These are phyloP conservation scores for Edolisoma coerulescens DNA, from an alignment of 2,113 vertebrate genomes.

Conservation along the genomic window DNA sequence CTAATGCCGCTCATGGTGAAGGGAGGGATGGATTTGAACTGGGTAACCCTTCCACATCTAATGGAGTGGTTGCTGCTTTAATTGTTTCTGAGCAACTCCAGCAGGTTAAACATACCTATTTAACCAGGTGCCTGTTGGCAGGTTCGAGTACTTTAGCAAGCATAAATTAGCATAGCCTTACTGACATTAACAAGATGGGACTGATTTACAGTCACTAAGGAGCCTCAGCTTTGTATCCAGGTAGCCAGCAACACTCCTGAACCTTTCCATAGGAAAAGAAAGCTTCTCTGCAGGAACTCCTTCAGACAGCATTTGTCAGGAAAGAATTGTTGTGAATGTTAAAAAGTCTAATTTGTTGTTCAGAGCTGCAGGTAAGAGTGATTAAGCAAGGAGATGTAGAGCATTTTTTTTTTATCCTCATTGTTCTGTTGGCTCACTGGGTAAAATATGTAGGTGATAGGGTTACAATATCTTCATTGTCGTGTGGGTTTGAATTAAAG, in stretches of 20 bases:
- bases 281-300: not conserved
- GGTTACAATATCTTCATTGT: not conserved
- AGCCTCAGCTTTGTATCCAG: not conserved
- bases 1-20: not conserved
- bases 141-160: slow-evolving; percentile 12
- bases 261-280: not conserved
- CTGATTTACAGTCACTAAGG: slow-evolving; percentile 8
- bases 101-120: slow-evolving; percentile 24
- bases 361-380: not conserved
- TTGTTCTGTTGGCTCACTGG: not conserved
- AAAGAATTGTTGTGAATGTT: not conserved
- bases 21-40: not conserved
- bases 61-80: slow-evolving; percentile 4
- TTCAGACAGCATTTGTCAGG: not conserved
- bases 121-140: slow-evolving; percentile 29
- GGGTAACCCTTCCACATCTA: not conserved
- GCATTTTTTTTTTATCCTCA: not conserved
- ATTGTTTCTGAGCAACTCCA: slow-evolving; percentile 6
- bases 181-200: not conserved
- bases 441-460: not conserved
- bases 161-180: slow-evolving; percentile 40
- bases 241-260: not conserved
- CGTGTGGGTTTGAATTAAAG: slow-evolving; percentile 11
- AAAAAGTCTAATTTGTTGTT: not conserved
- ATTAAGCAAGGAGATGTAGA: not conserved